These are phyloP conservation scores for Chaetodon trifasciatus DNA, from an alignment of 2,797 vertebrate genomes.

Conservation along the genomic window DNA sequence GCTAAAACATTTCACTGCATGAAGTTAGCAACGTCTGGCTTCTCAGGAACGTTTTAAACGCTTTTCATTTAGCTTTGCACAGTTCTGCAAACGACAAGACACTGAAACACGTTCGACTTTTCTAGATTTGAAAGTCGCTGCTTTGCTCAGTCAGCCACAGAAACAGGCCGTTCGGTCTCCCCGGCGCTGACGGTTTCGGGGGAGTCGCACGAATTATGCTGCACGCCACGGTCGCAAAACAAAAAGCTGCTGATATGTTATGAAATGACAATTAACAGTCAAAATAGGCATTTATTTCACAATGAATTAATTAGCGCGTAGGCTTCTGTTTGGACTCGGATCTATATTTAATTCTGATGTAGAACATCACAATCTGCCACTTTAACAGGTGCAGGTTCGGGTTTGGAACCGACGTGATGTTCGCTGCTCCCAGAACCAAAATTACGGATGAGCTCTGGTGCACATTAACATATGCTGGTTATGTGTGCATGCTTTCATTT, in stretches of 20 bases:
- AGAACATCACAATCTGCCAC: background rate
- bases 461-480: background rate
- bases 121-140: background rate
- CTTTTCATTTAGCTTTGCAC: background rate
- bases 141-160: background rate
- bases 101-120: background rate
- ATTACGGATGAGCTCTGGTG: background rate
- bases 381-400: background rate
- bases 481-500: conserved; percentile 11
- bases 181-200: background rate
- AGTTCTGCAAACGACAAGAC: background rate
- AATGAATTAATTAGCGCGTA: conserved; percentile 15
- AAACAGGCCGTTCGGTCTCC: background rate
- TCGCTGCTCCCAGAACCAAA: conserved; percentile 4
- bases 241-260: background rate
- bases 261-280: background rate
- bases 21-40: too few relatives aligned
- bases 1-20: too few relatives aligned
- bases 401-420: conserved; percentile 4
- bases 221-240: conserved; percentile 15
- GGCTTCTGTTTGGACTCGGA: conserved; percentile 20
- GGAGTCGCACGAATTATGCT: background rate
- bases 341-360: conserved; percentile 16
- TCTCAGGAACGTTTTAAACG: background rate
- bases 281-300: conserved; percentile 10